Percentiles rank a stretch among this genome's conserved stretches.
Evolutionary conservation across 1,140 invertebrate genomes (phyloP).

Genomic region (Hyles euphorbiae): DNA sequence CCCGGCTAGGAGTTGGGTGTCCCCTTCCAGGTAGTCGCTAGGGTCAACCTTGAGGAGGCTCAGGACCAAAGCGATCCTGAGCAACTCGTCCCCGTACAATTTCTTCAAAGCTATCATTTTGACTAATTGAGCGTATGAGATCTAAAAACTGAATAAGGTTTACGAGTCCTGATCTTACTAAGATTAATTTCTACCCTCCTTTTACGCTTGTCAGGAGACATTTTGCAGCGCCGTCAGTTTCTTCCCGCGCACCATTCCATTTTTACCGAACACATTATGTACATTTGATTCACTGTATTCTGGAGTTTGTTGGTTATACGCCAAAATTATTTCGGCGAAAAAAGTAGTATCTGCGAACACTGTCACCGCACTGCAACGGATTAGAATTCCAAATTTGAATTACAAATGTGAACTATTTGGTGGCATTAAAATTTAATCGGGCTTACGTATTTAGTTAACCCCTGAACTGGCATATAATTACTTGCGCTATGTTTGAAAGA

Average conservation of each 20-base stretch:
- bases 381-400: too few relatives aligned
- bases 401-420: too few relatives aligned
- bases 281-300: slow-evolving; percentile 41
- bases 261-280: slow-evolving; percentile 29
- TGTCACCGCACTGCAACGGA: too few relatives aligned
- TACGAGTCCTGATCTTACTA: slow-evolving; percentile 41
- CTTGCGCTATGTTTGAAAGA: too few relatives aligned
- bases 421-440: too few relatives aligned
- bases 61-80: slow-evolving; percentile 86
- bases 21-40: slow-evolving; percentile 79
- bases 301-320: too few relatives aligned
- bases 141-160: too few relatives aligned
- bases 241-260: slow-evolving; percentile 16
- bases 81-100: slow-evolving; percentile 84
- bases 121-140: slow-evolving; percentile 4
- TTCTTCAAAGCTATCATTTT: slow-evolving; percentile 85
- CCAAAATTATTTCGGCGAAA: too few relatives aligned
- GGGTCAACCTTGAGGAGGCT: slow-evolving; percentile 86
- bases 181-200: slow-evolving; percentile 30
- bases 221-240: slow-evolving; percentile 53
- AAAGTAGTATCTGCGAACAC: too few relatives aligned
- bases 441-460: too few relatives aligned
- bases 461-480: too few relatives aligned
- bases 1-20: slow-evolving; percentile 67
- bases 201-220: slow-evolving; percentile 66